Conservation (phyloP, 2,797 vertebrate species). For the Graptemys geographica region DNA sequence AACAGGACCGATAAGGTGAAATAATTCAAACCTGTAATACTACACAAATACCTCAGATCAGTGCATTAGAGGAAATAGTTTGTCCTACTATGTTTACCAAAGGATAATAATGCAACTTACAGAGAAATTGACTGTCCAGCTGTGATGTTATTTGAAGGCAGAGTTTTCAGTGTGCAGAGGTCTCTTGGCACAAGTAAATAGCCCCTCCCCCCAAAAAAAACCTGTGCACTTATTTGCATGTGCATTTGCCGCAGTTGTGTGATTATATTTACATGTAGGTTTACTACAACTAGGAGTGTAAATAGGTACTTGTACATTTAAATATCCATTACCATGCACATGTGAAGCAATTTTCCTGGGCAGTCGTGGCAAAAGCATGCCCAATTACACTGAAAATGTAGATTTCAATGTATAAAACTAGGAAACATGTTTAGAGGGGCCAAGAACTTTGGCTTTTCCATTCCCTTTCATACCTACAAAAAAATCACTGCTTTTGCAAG, state of each 20-base stretch:
- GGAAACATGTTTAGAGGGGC: neutral
- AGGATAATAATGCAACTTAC: neutral
- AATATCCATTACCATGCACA: fast-evolving
- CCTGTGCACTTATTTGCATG: neutral
- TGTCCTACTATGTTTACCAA: fast-evolving
- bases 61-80: neutral
- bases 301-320: fast-evolving
- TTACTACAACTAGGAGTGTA: neutral
- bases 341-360: neutral
- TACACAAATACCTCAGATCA: neutral
- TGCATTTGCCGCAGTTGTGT: neutral
- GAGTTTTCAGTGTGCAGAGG: neutral
- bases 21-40: neutral
- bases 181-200: neutral
- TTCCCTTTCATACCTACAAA: neutral
- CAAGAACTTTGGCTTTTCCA: neutral
- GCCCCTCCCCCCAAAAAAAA: fast-evolving
- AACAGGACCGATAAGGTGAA: neutral
- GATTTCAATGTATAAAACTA: neutral
- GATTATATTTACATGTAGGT: neutral
- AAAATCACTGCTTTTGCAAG: constrained; percentile 52
- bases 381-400: fast-evolving
- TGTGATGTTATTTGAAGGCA: neutral
- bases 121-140: neutral
- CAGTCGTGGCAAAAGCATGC: neutral